These are phyloP conservation scores for Tangara arthus DNA, from an alignment of 2,797 vertebrate genomes.

Conservation along the genomic window DNA sequence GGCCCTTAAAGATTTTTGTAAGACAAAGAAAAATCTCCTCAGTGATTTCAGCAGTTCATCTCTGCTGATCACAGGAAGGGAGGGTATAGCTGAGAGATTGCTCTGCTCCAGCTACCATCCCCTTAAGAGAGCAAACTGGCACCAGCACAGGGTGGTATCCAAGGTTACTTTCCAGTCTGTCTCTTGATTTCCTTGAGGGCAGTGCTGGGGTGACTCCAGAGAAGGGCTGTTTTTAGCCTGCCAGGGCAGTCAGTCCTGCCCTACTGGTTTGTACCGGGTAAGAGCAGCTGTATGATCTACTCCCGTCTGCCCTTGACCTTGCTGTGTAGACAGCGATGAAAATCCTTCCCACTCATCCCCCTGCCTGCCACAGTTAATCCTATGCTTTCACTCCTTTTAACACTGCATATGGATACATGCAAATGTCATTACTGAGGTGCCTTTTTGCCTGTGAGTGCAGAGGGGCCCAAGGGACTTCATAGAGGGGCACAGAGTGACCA, in stretches of 20 bases:
- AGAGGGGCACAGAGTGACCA: accelerated
- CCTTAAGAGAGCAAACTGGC: background rate
- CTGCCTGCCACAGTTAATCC: background rate
- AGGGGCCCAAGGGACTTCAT: background rate
- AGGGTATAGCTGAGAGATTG: accelerated
- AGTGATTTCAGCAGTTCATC: background rate
- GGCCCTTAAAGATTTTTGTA: background rate
- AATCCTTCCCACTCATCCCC: background rate
- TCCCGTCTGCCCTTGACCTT: background rate
- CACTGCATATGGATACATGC: background rate
- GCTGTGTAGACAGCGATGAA: background rate
- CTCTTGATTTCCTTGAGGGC: background rate
- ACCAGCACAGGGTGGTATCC: background rate
- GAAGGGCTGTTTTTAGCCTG: background rate
- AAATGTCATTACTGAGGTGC: background rate
- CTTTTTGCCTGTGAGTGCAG: background rate
- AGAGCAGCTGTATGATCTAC: background rate
- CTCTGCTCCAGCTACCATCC: background rate
- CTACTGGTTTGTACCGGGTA: background rate
- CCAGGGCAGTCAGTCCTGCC: background rate
- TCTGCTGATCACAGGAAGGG: background rate
- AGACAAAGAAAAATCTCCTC: background rate
- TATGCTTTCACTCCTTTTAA: background rate
- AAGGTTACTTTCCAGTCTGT: background rate
- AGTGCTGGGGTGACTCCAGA: background rate